A percentile compares a stretch with the other conserved stretches of the same genome.
Evolutionary conservation across 1,140 invertebrate genomes (phyloP).

Genomic region (Drosophila rhopaloa): DNA sequence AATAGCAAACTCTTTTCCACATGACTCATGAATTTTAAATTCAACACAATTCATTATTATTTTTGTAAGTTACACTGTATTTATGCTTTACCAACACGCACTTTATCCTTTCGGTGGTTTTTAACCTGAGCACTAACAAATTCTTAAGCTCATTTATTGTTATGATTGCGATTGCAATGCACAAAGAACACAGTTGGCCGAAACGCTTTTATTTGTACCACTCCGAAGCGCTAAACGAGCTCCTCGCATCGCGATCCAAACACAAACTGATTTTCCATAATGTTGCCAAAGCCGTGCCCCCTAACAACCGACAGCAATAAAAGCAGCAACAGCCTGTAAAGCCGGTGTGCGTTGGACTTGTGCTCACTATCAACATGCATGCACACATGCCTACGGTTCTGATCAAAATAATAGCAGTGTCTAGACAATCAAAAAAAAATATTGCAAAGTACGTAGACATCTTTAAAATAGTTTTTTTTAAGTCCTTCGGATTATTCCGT

Average conservation of each 20-base stretch:
- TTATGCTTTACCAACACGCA: conserved; percentile 11
- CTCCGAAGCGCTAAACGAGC: conserved; percentile 29
- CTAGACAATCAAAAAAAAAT: neutral
- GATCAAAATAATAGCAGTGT: neutral
- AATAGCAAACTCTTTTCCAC: neutral
- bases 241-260: conserved; percentile 73
- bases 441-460: neutral
- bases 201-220: conserved; percentile 11
- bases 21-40: conserved; percentile 18
- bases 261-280: conserved; percentile 81
- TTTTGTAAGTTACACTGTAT: neutral
- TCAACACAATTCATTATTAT: neutral
- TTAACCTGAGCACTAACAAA: neutral
- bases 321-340: conserved; percentile 77
- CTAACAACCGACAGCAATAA: conserved; percentile 64
- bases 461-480: no score
- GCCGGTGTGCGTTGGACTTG: conserved; percentile 72
- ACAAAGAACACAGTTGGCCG: conserved; percentile 28
- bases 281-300: conserved; percentile 76
- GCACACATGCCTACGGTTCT: conserved; percentile 16
- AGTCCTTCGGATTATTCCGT: no score
- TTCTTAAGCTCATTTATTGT: neutral
- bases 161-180: conserved; percentile 19
- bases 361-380: conserved; percentile 50
- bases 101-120: conserved; percentile 9